Evolutionary conservation across 2,113 vertebrate genomes (phyloP).

Genomic region (Solea solea): DNA sequence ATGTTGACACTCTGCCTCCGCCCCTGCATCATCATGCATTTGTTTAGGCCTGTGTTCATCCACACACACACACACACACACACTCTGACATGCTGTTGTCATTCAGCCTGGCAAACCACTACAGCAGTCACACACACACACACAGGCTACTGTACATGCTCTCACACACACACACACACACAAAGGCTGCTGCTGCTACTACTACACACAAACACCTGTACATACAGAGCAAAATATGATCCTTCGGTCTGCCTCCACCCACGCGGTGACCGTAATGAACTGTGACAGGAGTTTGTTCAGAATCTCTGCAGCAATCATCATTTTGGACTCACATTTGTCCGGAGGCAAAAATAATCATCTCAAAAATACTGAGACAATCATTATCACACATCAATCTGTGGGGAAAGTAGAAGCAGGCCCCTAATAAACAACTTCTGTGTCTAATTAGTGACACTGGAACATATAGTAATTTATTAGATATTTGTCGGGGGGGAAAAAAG

Average conservation of each 20-base stretch:
- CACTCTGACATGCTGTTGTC: neutral
- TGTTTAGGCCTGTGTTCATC: conserved; percentile 3
- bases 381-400: conserved; percentile 7
- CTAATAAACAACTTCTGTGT: conserved; percentile 2
- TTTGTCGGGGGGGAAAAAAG: neutral
- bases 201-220: neutral
- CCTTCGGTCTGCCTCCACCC: neutral
- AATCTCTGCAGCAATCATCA: conserved; percentile 8
- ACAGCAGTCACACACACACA: conserved; percentile 3
- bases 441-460: conserved; percentile 1
- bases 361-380: conserved; percentile 24
- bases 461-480: neutral
- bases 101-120: neutral
- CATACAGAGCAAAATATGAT: conserved; percentile 5
- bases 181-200: neutral
- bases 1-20: neutral
- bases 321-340: conserved; percentile 24
- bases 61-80: neutral
- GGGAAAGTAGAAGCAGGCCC: conserved; percentile 8
- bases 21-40: neutral
- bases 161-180: neutral
- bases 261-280: neutral
- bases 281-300: conserved; percentile 13
- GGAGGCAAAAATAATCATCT: conserved; percentile 4
- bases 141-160: neutral